These are phyloP conservation scores for Julus scanicus DNA, from an alignment of 2,888 invertebrate genomes.

Conservation along the genomic window DNA sequence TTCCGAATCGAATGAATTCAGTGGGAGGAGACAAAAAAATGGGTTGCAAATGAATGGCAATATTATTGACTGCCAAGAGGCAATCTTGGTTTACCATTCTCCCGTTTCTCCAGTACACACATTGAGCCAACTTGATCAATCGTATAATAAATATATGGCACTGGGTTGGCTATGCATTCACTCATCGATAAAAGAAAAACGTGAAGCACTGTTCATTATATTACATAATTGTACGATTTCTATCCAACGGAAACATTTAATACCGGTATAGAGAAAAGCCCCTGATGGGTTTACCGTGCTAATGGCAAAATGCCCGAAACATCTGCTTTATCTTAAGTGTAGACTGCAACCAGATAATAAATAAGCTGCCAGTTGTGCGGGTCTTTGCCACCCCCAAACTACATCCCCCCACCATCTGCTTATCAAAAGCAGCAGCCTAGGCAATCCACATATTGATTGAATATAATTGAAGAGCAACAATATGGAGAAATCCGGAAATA, in stretches of 20 bases:
- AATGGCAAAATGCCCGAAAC: constrained; percentile 43
- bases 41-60: neutral
- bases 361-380: constrained; percentile 43
- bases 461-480: neutral
- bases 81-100: constrained; percentile 14
- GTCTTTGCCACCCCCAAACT: neutral
- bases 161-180: neutral
- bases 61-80: constrained; percentile 32
- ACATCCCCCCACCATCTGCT: constrained; percentile 9
- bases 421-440: neutral
- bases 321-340: constrained; percentile 45
- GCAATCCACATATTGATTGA: constrained; percentile 18
- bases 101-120: neutral
- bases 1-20: neutral
- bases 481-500: neutral
- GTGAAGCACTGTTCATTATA: neutral
- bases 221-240: constrained; percentile 34
- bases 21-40: neutral
- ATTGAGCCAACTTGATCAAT: neutral
- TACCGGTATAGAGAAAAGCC: constrained; percentile 23
- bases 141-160: neutral
- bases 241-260: constrained; percentile 25
- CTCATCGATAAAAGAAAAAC: neutral
- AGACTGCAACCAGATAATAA: constrained; percentile 42
- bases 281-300: constrained; percentile 36